Conservation (phyloP, 1,140 invertebrate species). For the Drosophila burlai region DNA sequence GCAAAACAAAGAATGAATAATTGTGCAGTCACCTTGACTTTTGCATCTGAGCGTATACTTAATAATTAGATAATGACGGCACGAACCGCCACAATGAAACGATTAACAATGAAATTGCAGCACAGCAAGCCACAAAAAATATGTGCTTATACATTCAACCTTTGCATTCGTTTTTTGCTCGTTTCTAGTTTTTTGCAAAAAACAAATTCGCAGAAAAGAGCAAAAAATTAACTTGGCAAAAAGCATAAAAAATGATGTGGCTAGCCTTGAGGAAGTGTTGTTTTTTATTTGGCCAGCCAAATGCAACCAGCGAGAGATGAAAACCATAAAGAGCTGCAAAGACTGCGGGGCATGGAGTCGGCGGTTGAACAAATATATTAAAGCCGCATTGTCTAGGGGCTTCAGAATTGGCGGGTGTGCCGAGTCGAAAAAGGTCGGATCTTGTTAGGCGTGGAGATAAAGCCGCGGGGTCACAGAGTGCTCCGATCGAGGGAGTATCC, state of each 20-base stretch:
- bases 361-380: constrained; percentile 5
- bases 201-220: constrained; percentile 66
- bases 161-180: constrained; percentile 63
- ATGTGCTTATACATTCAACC: constrained; percentile 37
- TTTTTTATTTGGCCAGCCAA: constrained; percentile 27
- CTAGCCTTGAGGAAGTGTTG: constrained; percentile 63
- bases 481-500: constrained; percentile 6
- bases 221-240: constrained; percentile 61
- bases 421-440: constrained; percentile 13
- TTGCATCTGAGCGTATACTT: constrained; percentile 60
- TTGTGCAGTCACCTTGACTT: constrained; percentile 78
- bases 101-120: constrained; percentile 63
- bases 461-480: constrained; percentile 2
- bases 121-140: constrained; percentile 29
- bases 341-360: constrained; percentile 25
- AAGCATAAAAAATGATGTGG: constrained; percentile 52
- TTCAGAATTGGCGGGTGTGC: constrained; percentile 22
- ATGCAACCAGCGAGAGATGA: constrained; percentile 53
- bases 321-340: constrained; percentile 26
- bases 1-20: constrained; percentile 62
- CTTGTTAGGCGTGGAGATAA: background rate
- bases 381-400: constrained; percentile 17
- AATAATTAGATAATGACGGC: constrained; percentile 78
- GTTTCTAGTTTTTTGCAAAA: constrained; percentile 56
- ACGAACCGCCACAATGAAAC: constrained; percentile 47